These are phyloP conservation scores for Epizoanthus illoricatus DNA, from an alignment of 92 coral and sea anemone genomes.

Conservation along the genomic window DNA sequence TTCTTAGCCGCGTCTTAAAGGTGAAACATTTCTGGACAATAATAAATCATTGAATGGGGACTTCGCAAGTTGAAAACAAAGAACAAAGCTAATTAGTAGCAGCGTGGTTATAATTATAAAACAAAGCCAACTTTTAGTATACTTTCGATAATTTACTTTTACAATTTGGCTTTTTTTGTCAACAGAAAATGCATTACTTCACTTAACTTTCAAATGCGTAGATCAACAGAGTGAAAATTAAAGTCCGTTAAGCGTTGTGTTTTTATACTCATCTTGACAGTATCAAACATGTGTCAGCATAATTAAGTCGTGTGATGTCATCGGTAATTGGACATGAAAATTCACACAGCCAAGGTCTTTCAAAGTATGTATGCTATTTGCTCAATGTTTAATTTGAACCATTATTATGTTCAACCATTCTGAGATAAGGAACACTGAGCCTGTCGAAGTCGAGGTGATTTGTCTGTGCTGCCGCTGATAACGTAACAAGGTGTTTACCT, in stretches of 20 bases:
- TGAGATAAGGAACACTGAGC: conserved; percentile 1
- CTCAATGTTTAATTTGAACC: not conserved
- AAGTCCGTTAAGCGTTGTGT: not conserved
- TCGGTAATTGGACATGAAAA: conserved; percentile 7
- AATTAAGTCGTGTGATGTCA: not conserved
- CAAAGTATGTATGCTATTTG: no score
- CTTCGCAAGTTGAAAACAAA: no score
- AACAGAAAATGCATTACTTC: conserved; percentile 1
- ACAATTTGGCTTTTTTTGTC: not conserved
- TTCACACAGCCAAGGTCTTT: not conserved
- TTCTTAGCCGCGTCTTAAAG: no score
- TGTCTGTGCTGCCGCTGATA: conserved; percentile 19
- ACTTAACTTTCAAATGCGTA: not conserved
- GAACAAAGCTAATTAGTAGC: not conserved
- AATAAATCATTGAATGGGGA: no score
- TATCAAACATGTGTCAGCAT: not conserved
- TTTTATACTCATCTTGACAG: not conserved
- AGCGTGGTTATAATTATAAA: not conserved
- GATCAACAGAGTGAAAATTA: conserved; percentile 1
- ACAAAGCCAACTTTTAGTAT: conserved; percentile 12
- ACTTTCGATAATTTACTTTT: no score
- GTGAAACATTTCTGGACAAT: no score
- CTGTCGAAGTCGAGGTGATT: conserved; percentile 8
- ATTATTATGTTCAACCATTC: conserved; percentile 1
- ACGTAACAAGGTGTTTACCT: conserved; percentile 23